Conservation (phyloP, 2,113 vertebrate species). For the Ctenomys sociabilis region DNA sequence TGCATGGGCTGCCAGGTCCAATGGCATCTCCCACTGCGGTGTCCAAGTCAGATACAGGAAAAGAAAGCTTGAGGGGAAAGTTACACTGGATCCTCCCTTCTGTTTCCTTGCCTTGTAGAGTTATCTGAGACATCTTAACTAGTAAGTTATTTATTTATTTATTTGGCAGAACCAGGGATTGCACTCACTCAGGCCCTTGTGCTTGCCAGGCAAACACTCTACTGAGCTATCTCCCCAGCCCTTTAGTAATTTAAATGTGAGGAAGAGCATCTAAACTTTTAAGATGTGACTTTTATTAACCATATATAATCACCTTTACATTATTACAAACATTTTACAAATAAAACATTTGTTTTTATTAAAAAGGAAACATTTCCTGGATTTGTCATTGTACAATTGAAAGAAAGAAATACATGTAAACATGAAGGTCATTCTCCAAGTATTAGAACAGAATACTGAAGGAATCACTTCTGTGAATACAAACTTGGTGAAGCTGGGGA, state of each 20-base stretch:
- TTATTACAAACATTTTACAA: slow-evolving; percentile 81
- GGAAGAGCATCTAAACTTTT: slow-evolving; percentile 67
- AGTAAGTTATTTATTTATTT: not conserved
- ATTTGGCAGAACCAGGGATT: no score
- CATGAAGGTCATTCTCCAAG: slow-evolving; percentile 81
- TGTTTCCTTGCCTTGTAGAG: slow-evolving; percentile 1
- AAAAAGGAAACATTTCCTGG: slow-evolving; percentile 60
- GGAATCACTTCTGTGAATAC: slow-evolving; percentile 76
- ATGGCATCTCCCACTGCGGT: not conserved
- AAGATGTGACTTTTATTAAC: slow-evolving; percentile 84
- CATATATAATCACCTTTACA: slow-evolving; percentile 72
- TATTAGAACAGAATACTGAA: slow-evolving; percentile 67
- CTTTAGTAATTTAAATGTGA: slow-evolving; percentile 24
- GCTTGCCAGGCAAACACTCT: no score
- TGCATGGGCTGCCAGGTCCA: not conserved
- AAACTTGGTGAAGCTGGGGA: not conserved
- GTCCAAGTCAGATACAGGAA: not conserved
- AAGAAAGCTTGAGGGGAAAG: not conserved
- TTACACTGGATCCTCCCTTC: not conserved
- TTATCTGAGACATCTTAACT: not conserved
- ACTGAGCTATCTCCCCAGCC: no score
- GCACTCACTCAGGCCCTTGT: no score
- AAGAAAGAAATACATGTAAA: slow-evolving; percentile 71
- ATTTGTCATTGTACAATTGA: slow-evolving; percentile 71
- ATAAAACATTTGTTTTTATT: slow-evolving; percentile 73